Percentiles rank a stretch among this genome's conserved stretches.
phyloP scores from a whole-genome alignment of 2,797 vertebrate species.

The Myotis myotis region DNA sequence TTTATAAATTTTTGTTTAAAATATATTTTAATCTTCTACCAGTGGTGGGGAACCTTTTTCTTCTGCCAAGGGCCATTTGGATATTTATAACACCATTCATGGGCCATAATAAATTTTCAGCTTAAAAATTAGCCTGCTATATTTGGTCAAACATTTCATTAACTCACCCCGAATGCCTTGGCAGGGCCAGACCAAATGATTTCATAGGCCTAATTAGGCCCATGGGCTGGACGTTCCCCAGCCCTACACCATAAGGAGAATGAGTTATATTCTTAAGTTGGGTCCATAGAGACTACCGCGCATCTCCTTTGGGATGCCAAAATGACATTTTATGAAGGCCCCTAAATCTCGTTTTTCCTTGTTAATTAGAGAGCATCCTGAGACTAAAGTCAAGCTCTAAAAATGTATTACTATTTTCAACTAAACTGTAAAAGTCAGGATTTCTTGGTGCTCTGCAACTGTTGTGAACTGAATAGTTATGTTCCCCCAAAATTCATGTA shows the following conservation, averaged over 20 bases:
- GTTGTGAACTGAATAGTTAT: neutral
- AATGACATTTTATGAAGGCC: neutral
- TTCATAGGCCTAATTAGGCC: no score
- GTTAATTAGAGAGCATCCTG: constrained; percentile 32
- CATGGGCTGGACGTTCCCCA: no score
- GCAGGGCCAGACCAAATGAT: no score
- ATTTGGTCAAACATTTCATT: no score
- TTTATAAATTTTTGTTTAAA: neutral
- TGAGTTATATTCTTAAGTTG: neutral
- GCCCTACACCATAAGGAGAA: neutral
- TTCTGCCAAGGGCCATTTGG: no score
- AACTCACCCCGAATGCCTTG: no score
- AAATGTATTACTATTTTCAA: constrained; percentile 2
- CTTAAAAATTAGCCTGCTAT: no score
- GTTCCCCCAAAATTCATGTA: neutral
- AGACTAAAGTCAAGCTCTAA: constrained; percentile 31
- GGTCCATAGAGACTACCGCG: neutral
- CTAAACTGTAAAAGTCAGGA: neutral
- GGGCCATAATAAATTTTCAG: no score
- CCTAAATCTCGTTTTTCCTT: constrained; percentile 7
- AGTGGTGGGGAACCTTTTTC: no score
- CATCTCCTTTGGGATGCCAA: neutral
- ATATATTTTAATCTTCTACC: neutral
- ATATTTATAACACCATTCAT: no score
- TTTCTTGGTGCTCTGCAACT: neutral